Evolutionary conservation across 2,888 invertebrate genomes (phyloP).

Genomic region (Psylliodes chrysocephalus): DNA sequence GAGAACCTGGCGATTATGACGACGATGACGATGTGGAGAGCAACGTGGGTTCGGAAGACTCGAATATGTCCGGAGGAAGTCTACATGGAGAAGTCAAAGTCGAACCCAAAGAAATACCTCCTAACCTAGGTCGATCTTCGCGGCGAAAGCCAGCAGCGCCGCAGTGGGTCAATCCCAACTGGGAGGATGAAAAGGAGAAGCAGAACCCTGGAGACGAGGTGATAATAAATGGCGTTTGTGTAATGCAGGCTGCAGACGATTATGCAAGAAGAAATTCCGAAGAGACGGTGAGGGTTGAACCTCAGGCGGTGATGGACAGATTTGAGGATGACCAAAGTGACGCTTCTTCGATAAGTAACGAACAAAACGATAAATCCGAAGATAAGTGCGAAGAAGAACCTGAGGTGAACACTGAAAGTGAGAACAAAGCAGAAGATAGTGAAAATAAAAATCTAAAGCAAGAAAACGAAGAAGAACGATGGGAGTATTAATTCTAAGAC

Average conservation of each 20-base stretch:
- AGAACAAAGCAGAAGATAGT: constrained; percentile 53
- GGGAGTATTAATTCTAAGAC: constrained; percentile 67
- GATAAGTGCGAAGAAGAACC: constrained; percentile 55
- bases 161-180: constrained; percentile 97
- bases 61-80: constrained; percentile 65
- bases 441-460: constrained; percentile 67
- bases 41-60: constrained; percentile 78
- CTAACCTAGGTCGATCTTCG: constrained; percentile 68
- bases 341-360: constrained; percentile 62
- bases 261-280: constrained; percentile 70
- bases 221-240: constrained; percentile 93
- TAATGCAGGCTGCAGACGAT: constrained; percentile 87
- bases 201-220: constrained; percentile 78
- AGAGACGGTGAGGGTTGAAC: constrained; percentile 81
- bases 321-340: constrained; percentile 69
- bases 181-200: constrained; percentile 77
- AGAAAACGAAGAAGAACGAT: constrained; percentile 72
- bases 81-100: constrained; percentile 70
- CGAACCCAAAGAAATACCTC: constrained; percentile 66
- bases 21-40: constrained; percentile 83
- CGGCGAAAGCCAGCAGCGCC: constrained; percentile 95
- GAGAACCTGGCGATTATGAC: constrained; percentile 81
- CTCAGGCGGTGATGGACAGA: constrained; percentile 76
- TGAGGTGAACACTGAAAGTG: constrained; percentile 49
- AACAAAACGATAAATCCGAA: constrained; percentile 44